phyloP scores from a whole-genome alignment of 2,888 invertebrate species.

The Conops quadrifasciatus region DNA sequence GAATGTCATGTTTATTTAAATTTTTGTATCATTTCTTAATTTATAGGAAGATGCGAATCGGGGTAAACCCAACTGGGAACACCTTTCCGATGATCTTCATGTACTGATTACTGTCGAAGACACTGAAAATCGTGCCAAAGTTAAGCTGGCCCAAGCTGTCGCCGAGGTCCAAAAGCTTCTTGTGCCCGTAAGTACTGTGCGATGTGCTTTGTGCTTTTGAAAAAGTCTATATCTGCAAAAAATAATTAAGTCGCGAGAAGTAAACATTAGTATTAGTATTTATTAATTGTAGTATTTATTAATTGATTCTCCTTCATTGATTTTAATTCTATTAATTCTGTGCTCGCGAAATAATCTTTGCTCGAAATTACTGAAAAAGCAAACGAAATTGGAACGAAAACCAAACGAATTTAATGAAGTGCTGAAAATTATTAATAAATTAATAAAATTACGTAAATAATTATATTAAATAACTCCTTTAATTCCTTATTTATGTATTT shows the following conservation, averaged over 20 bases:
- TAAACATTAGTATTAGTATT: too few species aligned
- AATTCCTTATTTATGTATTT: too few species aligned
- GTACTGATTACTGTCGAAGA: conserved; percentile 99
- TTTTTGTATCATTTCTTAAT: conserved; percentile 19
- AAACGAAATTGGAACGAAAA: conserved; percentile 25
- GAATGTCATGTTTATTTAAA: background rate
- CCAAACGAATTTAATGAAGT: conserved; percentile 29
- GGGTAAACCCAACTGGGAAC: conserved; percentile 99
- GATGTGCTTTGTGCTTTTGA: too few species aligned
- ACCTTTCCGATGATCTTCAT: conserved; percentile 97
- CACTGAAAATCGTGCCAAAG: conserved; percentile 93
- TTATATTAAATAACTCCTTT: background rate
- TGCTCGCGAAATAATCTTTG: conserved; percentile 24
- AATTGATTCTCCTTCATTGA: conserved; percentile 13
- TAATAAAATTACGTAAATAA: conserved; percentile 18
- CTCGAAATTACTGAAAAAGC: conserved; percentile 14
- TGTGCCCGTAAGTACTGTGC: conserved; percentile 90
- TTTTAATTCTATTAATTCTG: conserved; percentile 24
- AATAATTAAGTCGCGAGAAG: too few species aligned
- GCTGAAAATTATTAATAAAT: conserved; percentile 15
- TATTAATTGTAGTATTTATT: background rate
- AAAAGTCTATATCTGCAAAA: too few species aligned
- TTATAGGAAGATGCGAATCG: conserved; percentile 96
- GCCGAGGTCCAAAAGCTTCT: conserved; percentile 98
- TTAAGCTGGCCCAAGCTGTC: conserved; percentile 94